Conservation (phyloP, 2,113 vertebrate species). For the Ibidorhyncha struthersii region DNA sequence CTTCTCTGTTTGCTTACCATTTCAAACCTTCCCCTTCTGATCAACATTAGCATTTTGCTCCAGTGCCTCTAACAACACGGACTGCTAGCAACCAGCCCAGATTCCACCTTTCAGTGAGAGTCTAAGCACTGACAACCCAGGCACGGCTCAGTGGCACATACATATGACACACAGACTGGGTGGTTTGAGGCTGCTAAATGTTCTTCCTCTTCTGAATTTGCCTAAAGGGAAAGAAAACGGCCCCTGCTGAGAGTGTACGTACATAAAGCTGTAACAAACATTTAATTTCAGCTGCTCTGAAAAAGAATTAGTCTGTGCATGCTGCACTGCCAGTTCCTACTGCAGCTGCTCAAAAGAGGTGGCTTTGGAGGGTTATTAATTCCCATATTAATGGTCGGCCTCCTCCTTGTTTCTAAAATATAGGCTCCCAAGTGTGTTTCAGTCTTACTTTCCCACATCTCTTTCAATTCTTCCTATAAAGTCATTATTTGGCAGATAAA, state of each 20-base stretch:
- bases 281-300: conserved; percentile 15
- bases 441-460: conserved; percentile 18
- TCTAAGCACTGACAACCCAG: neutral
- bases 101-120: neutral
- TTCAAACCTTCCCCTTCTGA: conserved; percentile 11
- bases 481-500: neutral
- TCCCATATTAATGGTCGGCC: neutral
- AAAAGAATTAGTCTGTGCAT: neutral
- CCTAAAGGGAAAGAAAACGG: neutral
- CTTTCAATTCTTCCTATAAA: conserved; percentile 37
- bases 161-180: neutral
- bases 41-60: conserved; percentile 33
- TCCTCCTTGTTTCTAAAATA: neutral
- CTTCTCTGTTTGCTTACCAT: conserved; percentile 34
- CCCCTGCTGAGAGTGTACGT: neutral
- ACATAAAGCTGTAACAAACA: conserved; percentile 28
- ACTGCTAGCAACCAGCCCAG: neutral
- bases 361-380: conserved; percentile 25
- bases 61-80: neutral
- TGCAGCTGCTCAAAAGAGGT: neutral
- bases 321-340: neutral
- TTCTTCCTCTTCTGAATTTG: neutral
- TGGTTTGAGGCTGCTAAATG: neutral
- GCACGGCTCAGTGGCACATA: neutral
- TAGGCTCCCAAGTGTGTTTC: neutral